A percentile compares a stretch with the other conserved stretches of the same genome.
These are phyloP conservation scores for Agonum fuliginosum DNA, from an alignment of 2,888 invertebrate genomes.

Conservation along the genomic window DNA sequence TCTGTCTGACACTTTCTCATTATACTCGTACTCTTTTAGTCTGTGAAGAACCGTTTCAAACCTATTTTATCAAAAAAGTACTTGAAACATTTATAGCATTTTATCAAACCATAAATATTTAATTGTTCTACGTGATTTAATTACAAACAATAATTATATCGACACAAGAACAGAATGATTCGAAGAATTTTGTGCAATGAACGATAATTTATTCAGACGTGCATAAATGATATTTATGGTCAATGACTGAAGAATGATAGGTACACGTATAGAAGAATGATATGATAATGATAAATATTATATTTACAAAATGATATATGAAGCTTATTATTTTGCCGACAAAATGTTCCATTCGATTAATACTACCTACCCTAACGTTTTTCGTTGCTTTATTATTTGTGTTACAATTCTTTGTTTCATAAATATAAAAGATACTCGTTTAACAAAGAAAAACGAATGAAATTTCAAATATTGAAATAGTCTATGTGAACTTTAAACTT, in stretches of 20 bases:
- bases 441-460: too few species aligned
- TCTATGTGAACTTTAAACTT: too few species aligned
- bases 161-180: background rate
- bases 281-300: background rate
- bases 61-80: background rate
- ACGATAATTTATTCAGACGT: conserved; percentile 8
- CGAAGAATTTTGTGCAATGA: conserved; percentile 5
- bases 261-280: background rate
- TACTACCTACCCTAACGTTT: too few species aligned
- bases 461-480: too few species aligned
- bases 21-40: too few species aligned
- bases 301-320: too few species aligned
- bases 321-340: too few species aligned
- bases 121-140: conserved; percentile 9
- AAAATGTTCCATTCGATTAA: too few species aligned
- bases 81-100: background rate
- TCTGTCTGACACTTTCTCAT: background rate
- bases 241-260: background rate
- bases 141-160: conserved; percentile 4
- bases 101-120: conserved; percentile 6
- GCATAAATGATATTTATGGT: background rate
- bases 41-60: background rate
- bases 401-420: too few species aligned
- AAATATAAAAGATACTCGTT: too few species aligned
- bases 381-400: too few species aligned